phyloP scores from a whole-genome alignment of 2,888 invertebrate genomes.

The Scrobipalpa costella region DNA sequence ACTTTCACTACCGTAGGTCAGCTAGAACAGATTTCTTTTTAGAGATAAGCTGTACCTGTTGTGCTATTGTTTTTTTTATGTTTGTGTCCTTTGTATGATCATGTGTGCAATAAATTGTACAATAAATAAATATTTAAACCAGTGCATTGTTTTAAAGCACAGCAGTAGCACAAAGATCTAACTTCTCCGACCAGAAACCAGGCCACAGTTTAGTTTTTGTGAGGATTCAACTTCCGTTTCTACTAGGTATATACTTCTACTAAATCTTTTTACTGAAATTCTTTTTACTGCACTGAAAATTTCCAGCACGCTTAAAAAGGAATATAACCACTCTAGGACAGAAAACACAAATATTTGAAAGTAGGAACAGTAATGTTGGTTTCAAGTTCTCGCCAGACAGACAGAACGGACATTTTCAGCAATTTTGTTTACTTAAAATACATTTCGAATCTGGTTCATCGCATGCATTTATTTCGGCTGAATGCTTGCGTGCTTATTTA shows the following conservation, averaged over 20 bases:
- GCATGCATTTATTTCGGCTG: slow-evolving; percentile 10
- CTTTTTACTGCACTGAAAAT: slow-evolving; percentile 19
- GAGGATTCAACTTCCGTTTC: slow-evolving; percentile 21
- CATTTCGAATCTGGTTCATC: slow-evolving; percentile 12
- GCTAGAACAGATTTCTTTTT: too few relatives aligned
- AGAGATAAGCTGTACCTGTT: too few relatives aligned
- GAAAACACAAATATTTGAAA: not conserved
- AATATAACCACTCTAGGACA: not conserved
- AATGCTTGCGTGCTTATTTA: slow-evolving; percentile 20
- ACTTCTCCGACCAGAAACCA: slow-evolving; percentile 12
- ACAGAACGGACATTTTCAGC: slow-evolving; percentile 13
- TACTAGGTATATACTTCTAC: not conserved
- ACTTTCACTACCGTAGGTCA: too few relatives aligned
- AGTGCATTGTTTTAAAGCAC: not conserved
- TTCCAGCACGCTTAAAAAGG: not conserved
- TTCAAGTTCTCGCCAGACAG: not conserved
- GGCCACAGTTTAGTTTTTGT: slow-evolving; percentile 17
- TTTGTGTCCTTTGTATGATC: too few relatives aligned
- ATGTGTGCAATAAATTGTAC: too few relatives aligned
- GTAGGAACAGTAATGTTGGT: not conserved
- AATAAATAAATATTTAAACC: too few relatives aligned
- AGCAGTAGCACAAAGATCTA: not conserved
- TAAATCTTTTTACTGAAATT: not conserved
- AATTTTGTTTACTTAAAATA: slow-evolving; percentile 20
- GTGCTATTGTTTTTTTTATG: too few relatives aligned